Evolutionary conservation across 2,888 invertebrate species (phyloP).

Genomic region (Acanthosepion esculentum): DNA sequence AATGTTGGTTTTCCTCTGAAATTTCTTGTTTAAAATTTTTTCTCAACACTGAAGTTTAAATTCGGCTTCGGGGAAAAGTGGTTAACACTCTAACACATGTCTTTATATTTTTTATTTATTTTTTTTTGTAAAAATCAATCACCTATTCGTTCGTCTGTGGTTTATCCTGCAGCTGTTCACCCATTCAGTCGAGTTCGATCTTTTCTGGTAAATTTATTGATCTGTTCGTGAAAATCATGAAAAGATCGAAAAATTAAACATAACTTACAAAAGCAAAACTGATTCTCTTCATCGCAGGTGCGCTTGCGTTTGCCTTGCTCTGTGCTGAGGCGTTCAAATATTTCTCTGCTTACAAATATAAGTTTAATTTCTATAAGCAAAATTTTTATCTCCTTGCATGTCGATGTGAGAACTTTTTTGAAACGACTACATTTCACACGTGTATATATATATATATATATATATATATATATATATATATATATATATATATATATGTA

Average conservation of each 20-base stretch:
- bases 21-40: too few species aligned
- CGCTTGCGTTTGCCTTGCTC: background rate
- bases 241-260: background rate
- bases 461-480: too few species aligned
- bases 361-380: too few species aligned
- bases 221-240: background rate
- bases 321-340: background rate
- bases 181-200: background rate
- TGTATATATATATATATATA: too few species aligned
- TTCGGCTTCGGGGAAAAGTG: background rate
- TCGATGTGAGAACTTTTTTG: too few species aligned
- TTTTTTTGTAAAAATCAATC: background rate
- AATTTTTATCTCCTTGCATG: too few species aligned
- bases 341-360: background rate
- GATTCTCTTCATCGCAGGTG: background rate
- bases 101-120: background rate
- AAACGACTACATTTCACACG: too few species aligned
- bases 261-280: background rate
- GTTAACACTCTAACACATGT: background rate
- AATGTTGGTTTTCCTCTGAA: too few species aligned
- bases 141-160: conserved; percentile 14
- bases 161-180: background rate
- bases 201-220: background rate
- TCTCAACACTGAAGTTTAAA: background rate
- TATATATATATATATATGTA: too few species aligned